Base-by-base conservation (phyloP, 2,888 invertebrate species). In the Dascillus cervinus region DNA sequence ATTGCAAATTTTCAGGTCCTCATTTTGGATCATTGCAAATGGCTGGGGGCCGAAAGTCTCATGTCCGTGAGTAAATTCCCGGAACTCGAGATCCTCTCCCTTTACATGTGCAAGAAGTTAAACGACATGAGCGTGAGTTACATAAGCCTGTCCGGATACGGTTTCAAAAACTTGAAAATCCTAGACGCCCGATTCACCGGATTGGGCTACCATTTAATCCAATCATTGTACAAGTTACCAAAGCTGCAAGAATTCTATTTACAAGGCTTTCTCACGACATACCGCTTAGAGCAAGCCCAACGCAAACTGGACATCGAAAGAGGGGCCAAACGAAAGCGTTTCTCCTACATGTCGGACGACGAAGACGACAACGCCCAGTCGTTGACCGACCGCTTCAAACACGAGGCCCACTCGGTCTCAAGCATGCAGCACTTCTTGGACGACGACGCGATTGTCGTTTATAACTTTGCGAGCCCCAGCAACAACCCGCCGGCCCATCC, bases 1-100 rank as follows among this genome's bases (percentile, higher is more conserved):
- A 11, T 6, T 22, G n/a, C 11, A 11, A 8, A 19, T 13, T 13
- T 6, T 34, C 56, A 82, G 82, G 73, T 76, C 25, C 53, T 87
- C 26, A 76, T 82, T 50, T 66, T 88, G 29, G 81, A 82, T 14
- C 71, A 75, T 37, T 85, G 84, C 53, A 65, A 71, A 3, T 87
- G 86, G 85, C 71, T 88, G 37, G 76, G 79, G 29, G 77, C 83
- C 0, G 78, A 82, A 35, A 75, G 79, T 22, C 64, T 88, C 5
- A 69, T 87, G 60, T 75, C 82, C 1, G 65, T 88, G 2, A 82
- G 83, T 49, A 87, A 86, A 64, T 65, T 81, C 52, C 63, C 69
- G 1, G 59, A 65, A 3, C 66, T 88, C 13, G 70, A 72, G 21
- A 71, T 75, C 20, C 65, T 88, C 3, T 68, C 73, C 32, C 60